Percentiles rank a stretch among this genome's conserved stretches.
These are phyloP conservation scores for Callinectes sapidus DNA, from an alignment of 2,888 invertebrate species.

Conservation along the genomic window DNA sequence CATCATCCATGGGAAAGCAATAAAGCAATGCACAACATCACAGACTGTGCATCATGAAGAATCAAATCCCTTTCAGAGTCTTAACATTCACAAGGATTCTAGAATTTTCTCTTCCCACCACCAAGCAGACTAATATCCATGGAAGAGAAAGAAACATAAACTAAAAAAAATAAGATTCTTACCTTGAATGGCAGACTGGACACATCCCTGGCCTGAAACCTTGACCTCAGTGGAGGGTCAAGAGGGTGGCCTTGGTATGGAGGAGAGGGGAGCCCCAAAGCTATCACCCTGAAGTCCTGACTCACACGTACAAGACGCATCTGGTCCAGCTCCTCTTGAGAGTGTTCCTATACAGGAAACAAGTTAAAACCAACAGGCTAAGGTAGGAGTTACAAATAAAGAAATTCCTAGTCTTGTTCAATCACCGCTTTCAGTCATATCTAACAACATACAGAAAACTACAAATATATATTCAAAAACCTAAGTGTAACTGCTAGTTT, in stretches of 20 bases:
- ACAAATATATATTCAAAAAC: not conserved
- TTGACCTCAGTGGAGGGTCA: slow-evolving; percentile 94
- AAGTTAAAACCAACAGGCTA: not conserved
- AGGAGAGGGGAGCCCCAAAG: slow-evolving; percentile 92
- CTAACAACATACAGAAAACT: not conserved
- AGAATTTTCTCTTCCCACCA: not conserved
- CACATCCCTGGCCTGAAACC: slow-evolving; percentile 95
- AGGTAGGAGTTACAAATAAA: not conserved
- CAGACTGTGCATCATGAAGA: not conserved
- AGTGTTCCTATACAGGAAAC: slow-evolving; percentile 82
- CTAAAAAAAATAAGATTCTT: not conserved
- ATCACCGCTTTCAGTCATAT: not conserved
- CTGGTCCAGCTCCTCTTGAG: slow-evolving; percentile 84
- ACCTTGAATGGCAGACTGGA: slow-evolving; percentile 78
- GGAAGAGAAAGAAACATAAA: not conserved
- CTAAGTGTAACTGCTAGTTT: not conserved
- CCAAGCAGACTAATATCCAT: not conserved
- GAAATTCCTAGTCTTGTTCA: not conserved
- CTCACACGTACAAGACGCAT: slow-evolving; percentile 95
- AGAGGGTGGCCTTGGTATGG: slow-evolving; percentile 92
- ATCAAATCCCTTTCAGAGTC: not conserved
- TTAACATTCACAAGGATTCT: not conserved
- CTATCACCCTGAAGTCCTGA: slow-evolving; percentile 94
- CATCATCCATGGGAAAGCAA: not conserved
- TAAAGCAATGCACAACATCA: not conserved